Evolutionary conservation across 2,113 vertebrate genomes (phyloP), one percentile per base, ranked within the genome.

Genomic region (Phaethornis superciliosus): DNA sequence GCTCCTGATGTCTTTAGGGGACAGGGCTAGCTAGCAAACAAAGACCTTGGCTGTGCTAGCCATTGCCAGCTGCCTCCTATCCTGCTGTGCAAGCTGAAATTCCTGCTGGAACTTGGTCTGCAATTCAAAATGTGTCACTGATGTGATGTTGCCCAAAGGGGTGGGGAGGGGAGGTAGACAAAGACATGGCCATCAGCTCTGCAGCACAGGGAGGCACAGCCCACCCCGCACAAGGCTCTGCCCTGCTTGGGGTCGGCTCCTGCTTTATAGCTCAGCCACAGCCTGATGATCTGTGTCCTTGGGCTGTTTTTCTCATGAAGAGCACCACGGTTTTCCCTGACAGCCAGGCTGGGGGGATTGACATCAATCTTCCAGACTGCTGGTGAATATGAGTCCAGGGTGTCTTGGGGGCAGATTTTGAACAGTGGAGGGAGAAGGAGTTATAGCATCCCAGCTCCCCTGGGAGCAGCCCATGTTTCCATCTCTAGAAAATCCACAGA

Each of bases 71-170:
- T 94, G 93, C 85, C 85, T 96, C 27, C 79, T 6, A 6, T 76
- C 95, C 96, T 0, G 2, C 94, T 96, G 94, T 94, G 95, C 2
- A 1, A 96, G 94, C 94, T 94, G 81, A 81, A 87, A 79, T 86
- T 89, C 81, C 77, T 92, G 83, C 96, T 96, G 95, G 81, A 95
- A 76, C 95, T 88, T 70, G 87, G 91, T 94, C 89, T 80, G 84
- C 93, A 87, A 94, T 95, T 96, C 63, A 80, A 28, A 93, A 89
- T 44, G 78, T 70, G 82, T 94, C 84, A 91, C 81, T 96, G 93
- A 94, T 94, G 91, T 94, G 94, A 91, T 91, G 91, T 87, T 94
- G 91, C 94, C 96, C 89, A 91, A 64, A 91, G 93, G 79, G 46
- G 10, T 76, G 59, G 85, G 79, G 47, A 80, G 42, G 87, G 81